phyloP scores from a whole-genome alignment of 1,140 invertebrate genomes.

The Ladona fulva region DNA sequence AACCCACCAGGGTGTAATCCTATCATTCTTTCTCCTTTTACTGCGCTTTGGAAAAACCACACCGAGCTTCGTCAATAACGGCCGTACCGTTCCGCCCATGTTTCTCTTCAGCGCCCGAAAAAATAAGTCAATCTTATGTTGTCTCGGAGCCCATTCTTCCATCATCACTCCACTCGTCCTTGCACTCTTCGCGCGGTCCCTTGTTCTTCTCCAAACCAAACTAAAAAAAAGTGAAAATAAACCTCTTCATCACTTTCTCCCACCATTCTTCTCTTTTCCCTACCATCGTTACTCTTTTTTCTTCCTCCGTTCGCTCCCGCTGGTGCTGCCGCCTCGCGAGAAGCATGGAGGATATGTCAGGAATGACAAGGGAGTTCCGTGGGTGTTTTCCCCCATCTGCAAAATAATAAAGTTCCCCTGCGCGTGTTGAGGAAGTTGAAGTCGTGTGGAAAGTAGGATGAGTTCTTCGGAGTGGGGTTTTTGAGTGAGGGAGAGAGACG shows the following conservation, averaged over 20 bases:
- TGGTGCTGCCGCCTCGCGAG: not conserved
- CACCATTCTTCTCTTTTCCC: not conserved
- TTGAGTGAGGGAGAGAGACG: not conserved
- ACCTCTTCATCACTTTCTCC: not conserved
- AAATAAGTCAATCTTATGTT: too few relatives aligned
- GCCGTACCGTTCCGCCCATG: not conserved
- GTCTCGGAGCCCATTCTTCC: too few relatives aligned
- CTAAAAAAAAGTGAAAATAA: not conserved
- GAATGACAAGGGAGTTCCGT: constrained; percentile 7
- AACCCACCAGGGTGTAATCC: too few relatives aligned
- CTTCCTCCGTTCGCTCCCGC: not conserved
- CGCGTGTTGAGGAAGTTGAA: constrained; percentile 7
- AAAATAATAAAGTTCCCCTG: not conserved
- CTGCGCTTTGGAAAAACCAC: too few relatives aligned
- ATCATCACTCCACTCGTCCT: too few relatives aligned
- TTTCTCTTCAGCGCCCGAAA: too few relatives aligned
- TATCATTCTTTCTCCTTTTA: too few relatives aligned
- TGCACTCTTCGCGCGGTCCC: not conserved
- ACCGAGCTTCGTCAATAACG: not conserved
- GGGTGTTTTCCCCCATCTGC: not conserved
- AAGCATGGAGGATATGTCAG: not conserved
- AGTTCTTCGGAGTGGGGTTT: not conserved
- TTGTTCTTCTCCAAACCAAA: not conserved
- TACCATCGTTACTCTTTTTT: not conserved
- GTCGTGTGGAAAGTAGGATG: not conserved